phyloP scores from a whole-genome alignment of 1,140 invertebrate species.

The Papilio aristodemus region DNA sequence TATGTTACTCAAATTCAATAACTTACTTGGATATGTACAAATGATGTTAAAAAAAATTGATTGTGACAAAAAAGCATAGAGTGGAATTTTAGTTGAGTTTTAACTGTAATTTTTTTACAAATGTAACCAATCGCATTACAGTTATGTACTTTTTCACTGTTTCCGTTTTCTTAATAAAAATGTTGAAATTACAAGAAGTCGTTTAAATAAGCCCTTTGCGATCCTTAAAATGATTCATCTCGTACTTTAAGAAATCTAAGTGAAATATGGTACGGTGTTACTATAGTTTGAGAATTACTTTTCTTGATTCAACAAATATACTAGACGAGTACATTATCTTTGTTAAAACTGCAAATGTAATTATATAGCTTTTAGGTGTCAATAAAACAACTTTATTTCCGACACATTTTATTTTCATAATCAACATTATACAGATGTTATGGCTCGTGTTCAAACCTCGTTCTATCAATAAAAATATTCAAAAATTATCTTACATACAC shows the following conservation, averaged over 20 bases:
- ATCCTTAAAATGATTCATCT: too few species aligned
- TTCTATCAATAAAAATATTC: slow-evolving; percentile 79
- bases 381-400: slow-evolving; percentile 42
- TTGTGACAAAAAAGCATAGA: slow-evolving; percentile 46
- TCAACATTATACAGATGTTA: slow-evolving; percentile 80
- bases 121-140: slow-evolving; percentile 77
- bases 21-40: background rate
- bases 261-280: too few species aligned
- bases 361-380: background rate
- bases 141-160: slow-evolving; percentile 80
- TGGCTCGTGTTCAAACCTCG: slow-evolving; percentile 76
- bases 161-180: slow-evolving; percentile 81
- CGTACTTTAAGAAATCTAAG: too few species aligned
- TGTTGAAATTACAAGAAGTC: slow-evolving; percentile 67
- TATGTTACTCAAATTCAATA: too few species aligned
- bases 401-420: slow-evolving; percentile 75
- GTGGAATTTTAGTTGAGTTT: slow-evolving; percentile 60
- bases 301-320: too few species aligned
- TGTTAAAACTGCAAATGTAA: too few species aligned
- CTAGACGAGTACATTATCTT: too few species aligned
- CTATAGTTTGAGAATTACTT: too few species aligned
- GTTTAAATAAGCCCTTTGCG: slow-evolving; percentile 2
- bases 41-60: background rate
- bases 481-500: slow-evolving; percentile 79
- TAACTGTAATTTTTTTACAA: slow-evolving; percentile 73